Evolutionary conservation across 2,888 invertebrate species (phyloP).

Genomic region (Callinectes sapidus): DNA sequence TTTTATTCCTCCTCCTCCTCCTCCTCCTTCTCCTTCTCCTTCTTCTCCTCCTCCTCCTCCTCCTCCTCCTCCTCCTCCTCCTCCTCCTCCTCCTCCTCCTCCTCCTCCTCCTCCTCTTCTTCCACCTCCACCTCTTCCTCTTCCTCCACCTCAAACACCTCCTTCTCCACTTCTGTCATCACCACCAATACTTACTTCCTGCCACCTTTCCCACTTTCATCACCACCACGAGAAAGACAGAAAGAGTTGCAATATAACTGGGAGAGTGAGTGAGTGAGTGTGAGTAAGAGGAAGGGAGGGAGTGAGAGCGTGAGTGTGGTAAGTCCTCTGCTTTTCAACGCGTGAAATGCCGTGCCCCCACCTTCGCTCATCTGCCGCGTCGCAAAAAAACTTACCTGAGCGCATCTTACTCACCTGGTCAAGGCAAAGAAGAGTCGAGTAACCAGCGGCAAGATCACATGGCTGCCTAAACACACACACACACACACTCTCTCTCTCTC

Average conservation of each 20-base stretch:
- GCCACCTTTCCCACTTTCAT: background rate
- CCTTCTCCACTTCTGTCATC: background rate
- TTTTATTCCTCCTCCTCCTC: background rate
- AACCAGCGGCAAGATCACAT: slow-evolving; percentile 8
- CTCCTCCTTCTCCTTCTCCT: background rate
- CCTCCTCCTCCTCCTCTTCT: too few species aligned
- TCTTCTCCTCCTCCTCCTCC: background rate
- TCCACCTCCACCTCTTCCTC: too few species aligned
- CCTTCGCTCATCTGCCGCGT: slow-evolving; percentile 12
- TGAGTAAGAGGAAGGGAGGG: background rate
- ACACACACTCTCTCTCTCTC: too few species aligned
- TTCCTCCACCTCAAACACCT: too few species aligned
- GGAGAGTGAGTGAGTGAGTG: background rate
- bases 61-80: too few species aligned
- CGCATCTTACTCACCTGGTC: slow-evolving; percentile 25
- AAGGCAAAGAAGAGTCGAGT: slow-evolving; percentile 23
- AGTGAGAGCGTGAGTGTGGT: slow-evolving; percentile 21
- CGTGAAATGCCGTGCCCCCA: slow-evolving; percentile 1
- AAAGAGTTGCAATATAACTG: background rate
- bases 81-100: too few species aligned
- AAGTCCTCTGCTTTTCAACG: background rate
- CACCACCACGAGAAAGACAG: background rate
- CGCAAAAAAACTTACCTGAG: slow-evolving; percentile 34
- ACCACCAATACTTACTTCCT: background rate
- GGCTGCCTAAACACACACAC: background rate